Evolutionary conservation across 30 jellyfish, hydroid and myxozoan genomes (phyloP), one percentile per base, ranked within the genome.

Genomic region (Catostylus mosaicus): DNA sequence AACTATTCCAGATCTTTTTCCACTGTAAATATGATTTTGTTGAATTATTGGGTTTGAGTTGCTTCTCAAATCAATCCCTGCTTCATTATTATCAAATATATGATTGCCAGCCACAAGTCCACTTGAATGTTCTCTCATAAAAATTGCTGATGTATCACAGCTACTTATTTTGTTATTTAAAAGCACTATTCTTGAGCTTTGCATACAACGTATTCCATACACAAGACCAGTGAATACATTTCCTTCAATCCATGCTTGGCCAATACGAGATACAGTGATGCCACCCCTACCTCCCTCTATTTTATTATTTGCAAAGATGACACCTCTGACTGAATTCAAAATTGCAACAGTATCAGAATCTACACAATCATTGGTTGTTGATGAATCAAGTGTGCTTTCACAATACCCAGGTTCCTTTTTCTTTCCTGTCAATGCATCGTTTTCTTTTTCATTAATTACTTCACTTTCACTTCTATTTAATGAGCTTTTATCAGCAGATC

Each of bases 181-280:
- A 26, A 84, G 20, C 48, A 90, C 75, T 11, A 75, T 64, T 40
- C 73, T 84, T 30, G 97, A 85, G 68, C 75, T 90, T 30, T 90
- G 96, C 62, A 83, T 73, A 72, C 96, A 84, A 2, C 97, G 96
- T 24, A 90, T 67, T 2, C 97, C 97, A 73, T 72, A 90, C 5
- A 79, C 93, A 32, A 85, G 66, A 27, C 83, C 82, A 1, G 86
- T 30, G 48, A 90, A 64, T 35, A 56, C 87, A 34, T 82, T 83
- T 8, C 80, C 84, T 66, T 90, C 97, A 57, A 90, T 90, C 97
- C 97, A 90, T 24, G 95, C 90, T 22, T 90, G 97, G 24, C 91
- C 94, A 94, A 84, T 85, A 19, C 96, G 83, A 61, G 89, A 75
- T 7, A 90, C 87, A 3, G 96, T 83, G 8, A 90, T 75, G 9